Evolutionary conservation across 2,888 invertebrate genomes (phyloP).

Genomic region (Ganaspis brasiliensis): DNA sequence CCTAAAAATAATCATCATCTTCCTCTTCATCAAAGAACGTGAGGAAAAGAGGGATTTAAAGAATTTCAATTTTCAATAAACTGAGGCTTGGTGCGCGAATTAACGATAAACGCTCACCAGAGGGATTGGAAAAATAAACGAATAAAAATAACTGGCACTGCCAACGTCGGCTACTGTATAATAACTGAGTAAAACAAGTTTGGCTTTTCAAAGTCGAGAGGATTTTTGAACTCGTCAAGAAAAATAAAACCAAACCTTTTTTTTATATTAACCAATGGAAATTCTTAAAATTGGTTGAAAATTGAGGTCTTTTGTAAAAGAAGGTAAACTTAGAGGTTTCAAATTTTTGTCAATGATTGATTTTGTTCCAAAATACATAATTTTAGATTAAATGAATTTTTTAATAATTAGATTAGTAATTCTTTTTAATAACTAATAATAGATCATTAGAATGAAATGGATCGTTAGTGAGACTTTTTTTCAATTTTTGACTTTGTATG

Average conservation of each 20-base stretch:
- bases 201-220: conserved; percentile 10
- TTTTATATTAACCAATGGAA: neutral
- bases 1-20: conserved; percentile 31
- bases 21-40: conserved; percentile 15
- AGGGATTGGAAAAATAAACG: conserved; percentile 40
- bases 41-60: neutral
- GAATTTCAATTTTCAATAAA: conserved; percentile 43
- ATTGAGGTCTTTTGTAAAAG: too few species aligned
- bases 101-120: conserved; percentile 31
- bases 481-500: neutral
- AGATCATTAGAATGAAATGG: too few species aligned
- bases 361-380: too few species aligned
- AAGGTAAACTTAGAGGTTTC: too few species aligned
- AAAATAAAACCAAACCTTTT: conserved; percentile 4
- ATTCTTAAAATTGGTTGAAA: neutral
- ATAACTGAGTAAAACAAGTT: neutral
- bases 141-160: conserved; percentile 37
- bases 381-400: too few species aligned
- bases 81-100: conserved; percentile 33
- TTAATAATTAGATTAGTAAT: too few species aligned
- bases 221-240: conserved; percentile 10
- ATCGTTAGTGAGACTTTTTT: too few species aligned
- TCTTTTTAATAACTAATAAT: too few species aligned
- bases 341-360: too few species aligned
- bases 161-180: conserved; percentile 3